Conservation (phyloP, 2,888 invertebrate species). For the Osmoderma eremita region DNA sequence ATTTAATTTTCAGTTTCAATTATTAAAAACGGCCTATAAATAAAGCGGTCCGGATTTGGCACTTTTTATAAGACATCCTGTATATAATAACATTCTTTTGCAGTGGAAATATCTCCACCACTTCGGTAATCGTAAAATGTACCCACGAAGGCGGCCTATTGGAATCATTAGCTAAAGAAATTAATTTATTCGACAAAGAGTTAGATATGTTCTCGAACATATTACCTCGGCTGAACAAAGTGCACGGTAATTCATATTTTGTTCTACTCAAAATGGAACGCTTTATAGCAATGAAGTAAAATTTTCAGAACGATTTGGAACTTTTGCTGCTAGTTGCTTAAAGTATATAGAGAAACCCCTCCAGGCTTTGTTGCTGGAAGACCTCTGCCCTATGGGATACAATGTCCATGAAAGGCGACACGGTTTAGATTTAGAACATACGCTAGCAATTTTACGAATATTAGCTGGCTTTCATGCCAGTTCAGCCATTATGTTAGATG, state of each 20-base stretch:
- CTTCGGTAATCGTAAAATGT: constrained; percentile 58
- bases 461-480: constrained; percentile 69
- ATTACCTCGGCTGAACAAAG: constrained; percentile 62
- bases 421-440: constrained; percentile 68
- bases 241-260: constrained; percentile 54
- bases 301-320: constrained; percentile 30
- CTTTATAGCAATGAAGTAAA: background rate
- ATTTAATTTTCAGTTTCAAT: no score
- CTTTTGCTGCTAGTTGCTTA: constrained; percentile 55
- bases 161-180: constrained; percentile 62
- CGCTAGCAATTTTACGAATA: constrained; percentile 64
- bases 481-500: constrained; percentile 66
- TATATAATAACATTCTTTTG: no score
- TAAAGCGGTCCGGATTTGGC: no score
- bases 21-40: no score
- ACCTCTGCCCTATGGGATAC: constrained; percentile 67
- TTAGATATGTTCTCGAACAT: constrained; percentile 63
- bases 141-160: constrained; percentile 59
- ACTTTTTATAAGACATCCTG: no score
- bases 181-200: constrained; percentile 64
- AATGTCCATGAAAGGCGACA: constrained; percentile 66
- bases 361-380: constrained; percentile 66
- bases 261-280: background rate
- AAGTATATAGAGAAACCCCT: constrained; percentile 57
- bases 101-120: constrained; percentile 49